Evolutionary conservation across 2,888 invertebrate species (phyloP).

Genomic region (Leptopilina myrica): DNA sequence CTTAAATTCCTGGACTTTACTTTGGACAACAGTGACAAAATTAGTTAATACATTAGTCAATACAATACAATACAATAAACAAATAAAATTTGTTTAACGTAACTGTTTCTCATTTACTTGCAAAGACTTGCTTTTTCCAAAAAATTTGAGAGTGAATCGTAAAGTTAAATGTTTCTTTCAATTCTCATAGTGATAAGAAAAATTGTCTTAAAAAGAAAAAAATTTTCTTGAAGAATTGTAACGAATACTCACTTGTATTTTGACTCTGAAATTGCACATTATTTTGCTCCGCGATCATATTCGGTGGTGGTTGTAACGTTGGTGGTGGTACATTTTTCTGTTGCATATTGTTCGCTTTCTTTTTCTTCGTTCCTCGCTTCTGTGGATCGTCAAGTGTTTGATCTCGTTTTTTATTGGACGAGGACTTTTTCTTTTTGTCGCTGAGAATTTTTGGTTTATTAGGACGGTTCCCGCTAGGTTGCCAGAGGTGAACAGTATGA

Average conservation of each 20-base stretch:
- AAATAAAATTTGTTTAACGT: no score
- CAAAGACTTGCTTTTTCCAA: no score
- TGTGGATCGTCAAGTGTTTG: constrained; percentile 41
- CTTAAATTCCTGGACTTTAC: no score
- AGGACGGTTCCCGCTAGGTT: constrained; percentile 74
- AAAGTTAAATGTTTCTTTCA: no score
- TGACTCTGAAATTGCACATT: constrained; percentile 67
- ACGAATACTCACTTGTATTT: constrained; percentile 58
- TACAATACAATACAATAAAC: no score
- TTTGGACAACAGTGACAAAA: no score
- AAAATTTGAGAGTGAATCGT: no score
- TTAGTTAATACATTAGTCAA: no score
- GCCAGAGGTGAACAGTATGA: constrained; percentile 74
- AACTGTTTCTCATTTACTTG: no score
- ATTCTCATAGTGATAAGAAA: no score
- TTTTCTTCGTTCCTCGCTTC: constrained; percentile 57
- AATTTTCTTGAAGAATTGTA: background rate
- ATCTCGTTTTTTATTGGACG: constrained; percentile 59
- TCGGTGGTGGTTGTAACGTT: constrained; percentile 53
- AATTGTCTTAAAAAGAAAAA: no score
- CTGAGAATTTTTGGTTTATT: constrained; percentile 68
- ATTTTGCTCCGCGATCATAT: constrained; percentile 61
- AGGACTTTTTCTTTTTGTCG: constrained; percentile 66
- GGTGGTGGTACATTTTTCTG: constrained; percentile 58
- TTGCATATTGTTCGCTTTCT: constrained; percentile 53